These are phyloP conservation scores for Lepidurus arcticus DNA, from an alignment of 1,140 invertebrate species.

Conservation along the genomic window DNA sequence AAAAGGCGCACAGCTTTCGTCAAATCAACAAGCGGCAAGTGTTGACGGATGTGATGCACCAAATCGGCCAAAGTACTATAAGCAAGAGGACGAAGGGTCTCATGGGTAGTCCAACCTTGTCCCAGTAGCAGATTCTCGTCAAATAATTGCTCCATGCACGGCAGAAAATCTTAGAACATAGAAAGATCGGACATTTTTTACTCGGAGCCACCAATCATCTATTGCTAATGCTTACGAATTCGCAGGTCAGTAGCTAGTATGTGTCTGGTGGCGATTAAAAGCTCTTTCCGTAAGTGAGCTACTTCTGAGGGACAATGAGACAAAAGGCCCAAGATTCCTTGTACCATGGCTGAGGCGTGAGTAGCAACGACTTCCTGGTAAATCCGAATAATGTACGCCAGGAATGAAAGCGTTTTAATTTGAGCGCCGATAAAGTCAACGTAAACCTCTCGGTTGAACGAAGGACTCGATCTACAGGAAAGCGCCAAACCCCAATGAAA, in stretches of 20 bases:
- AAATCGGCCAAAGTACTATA: constrained; percentile 94
- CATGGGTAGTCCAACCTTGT: constrained; percentile 88
- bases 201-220: too few species aligned
- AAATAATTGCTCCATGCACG: constrained; percentile 86
- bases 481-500: constrained; percentile 14
- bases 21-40: constrained; percentile 74
- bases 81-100: constrained; percentile 83
- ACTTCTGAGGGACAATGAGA: constrained; percentile 90
- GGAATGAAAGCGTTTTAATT: constrained; percentile 91
- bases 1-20: constrained; percentile 87
- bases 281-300: constrained; percentile 83
- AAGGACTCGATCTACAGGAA: constrained; percentile 43
- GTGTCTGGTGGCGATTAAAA: constrained; percentile 88
- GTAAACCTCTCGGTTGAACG: constrained; percentile 92
- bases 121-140: constrained; percentile 90
- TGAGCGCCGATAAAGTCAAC: constrained; percentile 98
- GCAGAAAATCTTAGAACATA: constrained; percentile 63
- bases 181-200: too few species aligned
- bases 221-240: neutral
- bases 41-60: constrained; percentile 90
- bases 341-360: constrained; percentile 77
- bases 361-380: constrained; percentile 79
- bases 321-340: constrained; percentile 84
- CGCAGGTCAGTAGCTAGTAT: constrained; percentile 85
- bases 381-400: constrained; percentile 90